phyloP scores from a whole-genome alignment of 2,113 vertebrate species.

The Apteryx owenii region DNA sequence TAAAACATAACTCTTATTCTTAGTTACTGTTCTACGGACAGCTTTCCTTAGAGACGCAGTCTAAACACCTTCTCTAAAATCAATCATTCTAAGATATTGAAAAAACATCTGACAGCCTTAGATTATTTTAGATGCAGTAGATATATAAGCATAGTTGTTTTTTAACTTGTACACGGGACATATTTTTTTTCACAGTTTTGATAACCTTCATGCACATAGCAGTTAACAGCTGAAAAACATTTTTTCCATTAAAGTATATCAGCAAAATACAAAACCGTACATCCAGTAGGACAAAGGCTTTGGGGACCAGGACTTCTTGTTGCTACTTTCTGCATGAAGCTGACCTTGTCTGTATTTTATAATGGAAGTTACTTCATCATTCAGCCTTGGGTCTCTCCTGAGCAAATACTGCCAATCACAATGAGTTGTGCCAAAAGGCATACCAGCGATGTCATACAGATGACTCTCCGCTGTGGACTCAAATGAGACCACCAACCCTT shows the following conservation, averaged over 20 bases:
- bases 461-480: background rate
- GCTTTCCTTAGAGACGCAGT: conserved; percentile 44
- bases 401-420: conserved; percentile 18
- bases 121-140: conserved; percentile 50
- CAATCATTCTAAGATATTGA: conserved; percentile 30
- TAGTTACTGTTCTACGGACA: background rate
- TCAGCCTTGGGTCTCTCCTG: conserved; percentile 9
- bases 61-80: conserved; percentile 29
- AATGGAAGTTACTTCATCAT: conserved; percentile 73
- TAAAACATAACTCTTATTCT: conserved; percentile 24
- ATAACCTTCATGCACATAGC: conserved; percentile 50
- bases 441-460: background rate
- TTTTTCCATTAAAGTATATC: conserved; percentile 37
- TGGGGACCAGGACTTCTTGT: conserved; percentile 36
- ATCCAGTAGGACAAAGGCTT: conserved; percentile 20
- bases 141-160: background rate
- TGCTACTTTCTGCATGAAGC: conserved; percentile 49
- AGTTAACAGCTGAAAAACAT: conserved; percentile 47
- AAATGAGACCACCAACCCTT: conserved; percentile 15
- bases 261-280: conserved; percentile 35
- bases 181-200: conserved; percentile 55
- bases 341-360: conserved; percentile 54
- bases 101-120: conserved; percentile 38
- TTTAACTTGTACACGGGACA: conserved; percentile 16
- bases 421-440: background rate